phyloP scores from a whole-genome alignment of 2,797 vertebrate species.

The Pangasius mekongensis region DNA sequence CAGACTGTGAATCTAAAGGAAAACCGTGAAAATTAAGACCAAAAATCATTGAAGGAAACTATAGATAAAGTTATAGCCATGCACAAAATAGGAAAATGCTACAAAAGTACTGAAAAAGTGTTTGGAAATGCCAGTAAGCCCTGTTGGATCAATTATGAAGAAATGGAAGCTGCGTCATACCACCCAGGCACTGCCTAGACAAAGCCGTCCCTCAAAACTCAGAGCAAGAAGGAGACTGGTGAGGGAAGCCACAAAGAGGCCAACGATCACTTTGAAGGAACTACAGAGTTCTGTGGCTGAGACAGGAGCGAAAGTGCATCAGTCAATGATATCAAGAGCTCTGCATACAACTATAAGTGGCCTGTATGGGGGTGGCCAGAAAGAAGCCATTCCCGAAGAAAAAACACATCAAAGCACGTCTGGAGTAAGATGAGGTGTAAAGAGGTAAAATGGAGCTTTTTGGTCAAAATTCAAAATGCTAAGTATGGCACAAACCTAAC shows the following conservation, averaged over 20 bases:
- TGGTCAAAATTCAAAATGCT: background rate
- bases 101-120: background rate
- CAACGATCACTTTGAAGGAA: background rate
- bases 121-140: background rate
- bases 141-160: background rate
- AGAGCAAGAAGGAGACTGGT: background rate
- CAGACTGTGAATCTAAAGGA: background rate
- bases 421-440: background rate
- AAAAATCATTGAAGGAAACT: background rate
- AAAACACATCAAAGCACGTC: background rate
- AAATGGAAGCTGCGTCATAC: background rate
- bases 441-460: background rate
- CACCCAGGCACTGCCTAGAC: background rate
- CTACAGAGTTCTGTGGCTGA: background rate
- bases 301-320: background rate
- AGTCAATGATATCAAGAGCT: background rate
- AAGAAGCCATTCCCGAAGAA: background rate
- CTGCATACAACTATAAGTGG: background rate
- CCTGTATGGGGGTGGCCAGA: background rate
- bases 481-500: background rate
- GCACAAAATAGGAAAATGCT: background rate
- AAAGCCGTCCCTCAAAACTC: background rate
- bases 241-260: background rate
- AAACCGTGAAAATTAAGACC: background rate
- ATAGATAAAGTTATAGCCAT: background rate